phyloP scores from a whole-genome alignment of 2,113 vertebrate species.

The Saguinus imperator region DNA sequence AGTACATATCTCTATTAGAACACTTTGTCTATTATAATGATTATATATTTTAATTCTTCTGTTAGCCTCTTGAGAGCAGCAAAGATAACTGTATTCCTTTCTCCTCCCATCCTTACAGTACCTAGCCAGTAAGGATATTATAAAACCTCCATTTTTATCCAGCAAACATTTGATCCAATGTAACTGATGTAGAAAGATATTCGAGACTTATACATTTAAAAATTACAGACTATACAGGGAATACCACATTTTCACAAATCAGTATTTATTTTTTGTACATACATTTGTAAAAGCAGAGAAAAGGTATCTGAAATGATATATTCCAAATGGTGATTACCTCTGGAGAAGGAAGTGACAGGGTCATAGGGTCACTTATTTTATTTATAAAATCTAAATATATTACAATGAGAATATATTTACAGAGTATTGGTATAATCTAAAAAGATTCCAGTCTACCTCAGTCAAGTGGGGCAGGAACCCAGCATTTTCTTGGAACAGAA shows the following conservation, averaged over 20 bases:
- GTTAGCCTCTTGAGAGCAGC: background rate
- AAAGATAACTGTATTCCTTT: background rate
- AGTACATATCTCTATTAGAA: background rate
- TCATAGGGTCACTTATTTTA: background rate
- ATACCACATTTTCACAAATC: constrained; percentile 24
- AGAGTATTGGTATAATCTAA: background rate
- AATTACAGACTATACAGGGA: background rate
- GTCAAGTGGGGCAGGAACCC: background rate
- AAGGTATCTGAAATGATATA: background rate
- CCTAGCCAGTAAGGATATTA: background rate
- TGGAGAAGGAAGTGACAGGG: background rate
- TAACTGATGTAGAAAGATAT: background rate
- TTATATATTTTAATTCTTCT: background rate
- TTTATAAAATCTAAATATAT: constrained; percentile 31
- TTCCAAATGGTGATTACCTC: background rate
- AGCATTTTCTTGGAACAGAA: constrained; percentile 29
- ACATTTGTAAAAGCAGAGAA: background rate
- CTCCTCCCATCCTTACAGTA: background rate
- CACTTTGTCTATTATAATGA: background rate
- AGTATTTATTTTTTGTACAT: constrained; percentile 6
- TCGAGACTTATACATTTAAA: background rate
- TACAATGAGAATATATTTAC: background rate
- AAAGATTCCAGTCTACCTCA: background rate
- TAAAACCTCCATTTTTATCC: constrained; percentile 2
- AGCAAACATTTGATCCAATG: constrained; percentile 32